Evolutionary conservation across 2,888 invertebrate genomes (phyloP), one percentile per base, ranked within the genome.

Genomic region (Gryllus longicercus): DNA sequence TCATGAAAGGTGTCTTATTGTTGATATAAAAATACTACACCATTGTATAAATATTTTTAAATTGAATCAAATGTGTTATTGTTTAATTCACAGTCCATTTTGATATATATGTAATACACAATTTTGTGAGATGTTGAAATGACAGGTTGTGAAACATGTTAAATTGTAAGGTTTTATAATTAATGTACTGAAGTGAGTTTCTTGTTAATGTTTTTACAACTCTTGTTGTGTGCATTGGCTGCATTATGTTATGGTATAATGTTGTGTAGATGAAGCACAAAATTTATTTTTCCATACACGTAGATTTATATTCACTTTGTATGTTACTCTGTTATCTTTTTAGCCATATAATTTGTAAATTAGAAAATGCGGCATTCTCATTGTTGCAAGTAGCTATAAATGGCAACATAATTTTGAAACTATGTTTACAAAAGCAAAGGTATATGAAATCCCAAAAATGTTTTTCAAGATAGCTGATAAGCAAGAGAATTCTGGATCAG

Each of bases 101-200:
- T 63, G 63, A 63, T 63, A 63, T 63, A 38, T 38, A 63, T 63
- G 16, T 63, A 63, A 63, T 63, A 18, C 63, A 18, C 14, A 18
- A 63, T 38, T 63, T 63, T 63, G 63, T 63, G 63, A 63, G 8
- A 63, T 63, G 63, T 63, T 63, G 63, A 63, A 63, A 63, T 18
- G n/a, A 18, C 63, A 63, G 63, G 63, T 63, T 63, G 63, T 63
- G 63, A 63, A 14, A 63, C 63, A 63, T 18, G 14, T 63, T 38
- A 38, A 38, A 38, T 38, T 38, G 38, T 18, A 63, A 63, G 63
- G 63, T 63, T 63, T 63, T 63, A n/a, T 63, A 63, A 18, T 63
- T 63, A n/a, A 63, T 63, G 38, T n/a, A 63, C 63, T n/a, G n/a
- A 63, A 63, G 63, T 63, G 14, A 63, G 63, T 63, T 63, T 63